phyloP scores from a whole-genome alignment of 2,113 vertebrate genomes.

The Aspidoscelis tigris region DNA sequence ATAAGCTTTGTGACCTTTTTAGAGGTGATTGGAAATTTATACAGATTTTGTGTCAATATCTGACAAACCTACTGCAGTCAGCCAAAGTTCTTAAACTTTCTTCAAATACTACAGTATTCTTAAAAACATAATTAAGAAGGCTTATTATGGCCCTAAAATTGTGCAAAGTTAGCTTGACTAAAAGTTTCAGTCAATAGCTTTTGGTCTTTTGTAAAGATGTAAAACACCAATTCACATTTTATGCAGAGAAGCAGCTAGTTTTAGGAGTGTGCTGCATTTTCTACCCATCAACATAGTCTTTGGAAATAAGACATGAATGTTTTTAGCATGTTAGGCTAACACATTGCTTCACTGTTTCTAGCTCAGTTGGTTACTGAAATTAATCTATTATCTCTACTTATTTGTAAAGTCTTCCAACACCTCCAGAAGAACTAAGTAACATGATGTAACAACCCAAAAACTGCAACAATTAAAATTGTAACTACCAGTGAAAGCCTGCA shows the following conservation, averaged over 20 bases:
- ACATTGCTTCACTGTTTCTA: not conserved
- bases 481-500: too few relatives aligned
- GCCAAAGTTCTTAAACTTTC: not conserved
- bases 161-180: not conserved
- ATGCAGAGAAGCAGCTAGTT: not conserved
- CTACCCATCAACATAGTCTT: not conserved
- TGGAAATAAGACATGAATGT: not conserved
- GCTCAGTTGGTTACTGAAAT: not conserved
- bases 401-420: not conserved
- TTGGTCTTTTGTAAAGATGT: not conserved
- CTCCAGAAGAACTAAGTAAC: too few relatives aligned
- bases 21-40: not conserved
- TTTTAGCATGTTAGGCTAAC: not conserved
- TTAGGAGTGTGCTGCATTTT: not conserved
- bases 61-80: not conserved
- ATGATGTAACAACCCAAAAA: too few relatives aligned
- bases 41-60: not conserved
- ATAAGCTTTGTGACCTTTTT: not conserved
- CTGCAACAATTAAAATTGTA: too few relatives aligned
- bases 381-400: not conserved
- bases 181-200: not conserved
- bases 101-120: too few relatives aligned
- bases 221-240: not conserved
- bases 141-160: not conserved
- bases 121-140: not conserved